Percentiles rank a stretch among this genome's conserved stretches.
These are phyloP conservation scores for Protomyctophum bolini DNA, from an alignment of 2,113 vertebrate genomes.

Conservation along the genomic window DNA sequence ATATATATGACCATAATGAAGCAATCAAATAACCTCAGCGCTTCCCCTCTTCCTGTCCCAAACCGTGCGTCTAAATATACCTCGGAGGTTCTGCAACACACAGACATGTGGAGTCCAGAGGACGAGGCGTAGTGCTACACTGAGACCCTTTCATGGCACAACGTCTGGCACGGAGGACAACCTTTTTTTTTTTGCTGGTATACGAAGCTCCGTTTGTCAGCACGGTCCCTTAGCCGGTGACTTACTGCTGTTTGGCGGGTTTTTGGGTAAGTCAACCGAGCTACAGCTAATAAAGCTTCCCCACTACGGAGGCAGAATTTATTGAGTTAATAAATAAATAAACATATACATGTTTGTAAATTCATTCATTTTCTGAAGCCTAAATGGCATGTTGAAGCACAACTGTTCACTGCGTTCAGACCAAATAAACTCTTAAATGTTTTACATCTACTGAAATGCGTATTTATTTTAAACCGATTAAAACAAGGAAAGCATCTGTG, in stretches of 20 bases:
- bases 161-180: slow-evolving; percentile 24
- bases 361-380: too few species aligned
- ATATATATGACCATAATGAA: slow-evolving; percentile 74
- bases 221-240: slow-evolving; percentile 25
- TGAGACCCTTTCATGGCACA: slow-evolving; percentile 56
- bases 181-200: slow-evolving; percentile 32
- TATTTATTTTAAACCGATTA: too few species aligned
- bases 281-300: slow-evolving; percentile 1
- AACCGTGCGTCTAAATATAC: slow-evolving; percentile 69
- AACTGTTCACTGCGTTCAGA: too few species aligned
- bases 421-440: too few species aligned
- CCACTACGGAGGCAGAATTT: too few species aligned
- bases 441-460: too few species aligned
- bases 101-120: slow-evolving; percentile 25
- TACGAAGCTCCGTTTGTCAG: slow-evolving; percentile 47
- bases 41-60: slow-evolving; percentile 71
- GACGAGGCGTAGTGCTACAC: slow-evolving; percentile 29
- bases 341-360: too few species aligned
- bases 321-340: too few species aligned
- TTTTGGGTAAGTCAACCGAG: background rate
- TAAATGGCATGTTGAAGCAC: too few species aligned
- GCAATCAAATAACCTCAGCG: slow-evolving; percentile 76
- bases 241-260: slow-evolving; percentile 32
- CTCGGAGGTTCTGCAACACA: slow-evolving; percentile 40
- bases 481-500: too few species aligned